Base-by-base conservation (phyloP, 2,113 vertebrate genomes). In the Xiphophorus maculatus region DNA sequence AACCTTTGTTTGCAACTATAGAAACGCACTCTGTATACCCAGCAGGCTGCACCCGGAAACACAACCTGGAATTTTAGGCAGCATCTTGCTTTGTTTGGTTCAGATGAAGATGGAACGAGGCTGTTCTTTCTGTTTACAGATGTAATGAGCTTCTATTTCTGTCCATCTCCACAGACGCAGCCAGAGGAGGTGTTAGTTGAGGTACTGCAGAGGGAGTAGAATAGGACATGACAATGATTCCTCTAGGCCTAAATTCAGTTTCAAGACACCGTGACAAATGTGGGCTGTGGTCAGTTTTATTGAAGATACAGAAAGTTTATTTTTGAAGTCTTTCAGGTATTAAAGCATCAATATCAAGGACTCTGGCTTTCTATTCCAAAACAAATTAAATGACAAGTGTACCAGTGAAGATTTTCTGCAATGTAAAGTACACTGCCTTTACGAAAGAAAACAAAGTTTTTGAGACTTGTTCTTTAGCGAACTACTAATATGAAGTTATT, bases 41-140 rank as follows among this genome's bases (percentile, higher is more conserved):
- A 44, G 73, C 42, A 19, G 74, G 84, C 85, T 79, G 84, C 51
- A 71, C 70, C 63, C 86, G 64, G 80, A 84, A 87, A 82, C 66
- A 81, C 77, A 90, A 84, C 85, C 73, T 61, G 69, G 71, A 74
- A 80, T 85, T 91, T 85, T 85, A 87, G 54, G 76, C 80, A 84
- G 82, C 80, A 81, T 86, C 79, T 66, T 67, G 66, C 82, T 29
- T 76, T 80, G 86, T 73, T 30, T 71, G 66, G 74, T 65, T 44
- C 78, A 88, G 86, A 92, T 92, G 89, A 93, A 91, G 92, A 93
- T 90, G 80, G 85, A 93, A 84, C 32, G 84, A 80, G 68, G 77
- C 82, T 86, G 86, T 85, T 91, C 73, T 82, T 69, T 81, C 82
- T 87, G 83, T 88, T 93, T 90, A 88, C 84, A 88, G 69, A 64